Base-by-base conservation (phyloP, 2,888 invertebrate species). In the Drosophila kambysellisi region DNA sequence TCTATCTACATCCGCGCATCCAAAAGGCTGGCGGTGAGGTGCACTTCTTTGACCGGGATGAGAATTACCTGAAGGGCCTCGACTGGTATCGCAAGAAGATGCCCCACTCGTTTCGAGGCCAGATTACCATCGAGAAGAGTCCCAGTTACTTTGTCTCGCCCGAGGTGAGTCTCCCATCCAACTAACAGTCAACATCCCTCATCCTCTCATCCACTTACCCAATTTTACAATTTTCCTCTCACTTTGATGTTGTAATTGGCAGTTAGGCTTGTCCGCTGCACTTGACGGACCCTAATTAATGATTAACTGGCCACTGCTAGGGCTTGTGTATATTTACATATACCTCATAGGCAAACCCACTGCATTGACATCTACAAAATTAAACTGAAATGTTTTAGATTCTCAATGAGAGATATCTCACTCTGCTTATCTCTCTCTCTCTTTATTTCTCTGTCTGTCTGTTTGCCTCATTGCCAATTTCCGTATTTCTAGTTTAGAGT, bases 131-230 rank as follows among this genome's bases (percentile, higher is more conserved):
- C 85, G 99, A 99, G 93, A 99, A 99, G 94, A 99, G 98, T 88
- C 99, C 99, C 7, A 98, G 98, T 90, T 99, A 99, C 94, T 99
- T 99, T 94, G 98, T 99, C 53, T 98, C 98, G 65, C 97, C 97
- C 17, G 97, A 97, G 95, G 99, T 98, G 93, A 95, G 95, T 61
- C 50, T 25, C 20, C n/a, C 29, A 33, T 29, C 11, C 20, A 25
- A 25, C 43, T 20, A 11, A 20, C 11, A 20, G 11, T 43, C 5
- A 20, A 5, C 11, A n/a, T 20, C 11, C 32, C 4, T 12, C 11
- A 8, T 5, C 1, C 11, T 9, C 11, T 25, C 11, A 2, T 7
- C 29, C 20, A 3, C 4, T 39, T 39, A 8, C n/a, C 15, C 17
- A 35, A 41, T 46, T 62, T 61, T 69, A 48, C 53, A 53, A 53